Evolutionary conservation across 2,797 vertebrate species (phyloP).

Genomic region (Sphenodon punctatus): DNA sequence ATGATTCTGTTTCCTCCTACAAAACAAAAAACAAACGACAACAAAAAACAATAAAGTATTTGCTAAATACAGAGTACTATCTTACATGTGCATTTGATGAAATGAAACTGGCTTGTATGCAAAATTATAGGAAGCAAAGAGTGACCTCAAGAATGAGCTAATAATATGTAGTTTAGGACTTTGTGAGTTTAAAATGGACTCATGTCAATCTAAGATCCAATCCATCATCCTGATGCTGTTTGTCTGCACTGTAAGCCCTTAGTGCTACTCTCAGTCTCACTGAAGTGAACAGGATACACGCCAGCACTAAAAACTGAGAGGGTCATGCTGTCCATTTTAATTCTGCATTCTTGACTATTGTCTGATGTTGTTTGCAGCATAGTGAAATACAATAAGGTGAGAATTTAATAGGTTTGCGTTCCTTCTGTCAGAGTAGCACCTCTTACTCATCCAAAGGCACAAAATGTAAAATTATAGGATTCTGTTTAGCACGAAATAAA

Average conservation of each 20-base stretch:
- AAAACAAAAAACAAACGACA: background rate
- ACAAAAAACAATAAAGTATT: background rate
- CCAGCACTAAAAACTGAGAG: no score
- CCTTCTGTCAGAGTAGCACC: slow-evolving; percentile 4
- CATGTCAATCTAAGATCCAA: background rate
- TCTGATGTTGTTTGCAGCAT: background rate
- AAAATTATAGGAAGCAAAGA: background rate
- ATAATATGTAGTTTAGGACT: background rate
- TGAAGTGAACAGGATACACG: no score
- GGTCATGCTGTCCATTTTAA: no score
- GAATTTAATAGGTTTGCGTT: slow-evolving; percentile 30
- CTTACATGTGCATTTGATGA: background rate
- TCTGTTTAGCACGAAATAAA: background rate
- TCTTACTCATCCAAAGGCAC: slow-evolving; percentile 2
- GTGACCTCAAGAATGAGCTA: background rate
- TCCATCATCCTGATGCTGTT: no score
- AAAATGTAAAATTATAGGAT: background rate
- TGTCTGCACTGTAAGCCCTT: no score
- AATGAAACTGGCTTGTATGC: background rate
- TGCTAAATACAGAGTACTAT: background rate
- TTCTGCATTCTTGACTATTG: background rate
- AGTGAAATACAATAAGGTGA: slow-evolving; percentile 1
- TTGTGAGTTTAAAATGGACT: background rate
- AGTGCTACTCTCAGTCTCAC: no score
- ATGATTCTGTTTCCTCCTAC: background rate